phyloP scores from a whole-genome alignment of 2,888 invertebrate species.

The Drosophila meridiana region DNA sequence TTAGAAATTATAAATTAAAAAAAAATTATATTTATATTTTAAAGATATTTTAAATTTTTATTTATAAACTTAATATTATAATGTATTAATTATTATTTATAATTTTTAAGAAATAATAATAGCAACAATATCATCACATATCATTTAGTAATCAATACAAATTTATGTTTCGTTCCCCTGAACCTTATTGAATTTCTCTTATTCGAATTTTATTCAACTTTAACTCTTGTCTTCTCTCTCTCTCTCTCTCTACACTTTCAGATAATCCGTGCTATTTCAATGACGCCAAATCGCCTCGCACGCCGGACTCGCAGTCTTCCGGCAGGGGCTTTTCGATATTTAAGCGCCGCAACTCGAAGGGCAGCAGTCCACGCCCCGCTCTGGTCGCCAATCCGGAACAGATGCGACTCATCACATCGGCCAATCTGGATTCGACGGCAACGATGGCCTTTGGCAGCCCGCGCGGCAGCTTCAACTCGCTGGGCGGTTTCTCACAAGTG shows the following conservation, averaged over 20 bases:
- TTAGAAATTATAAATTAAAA: background rate
- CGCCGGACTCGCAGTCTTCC: constrained; percentile 83
- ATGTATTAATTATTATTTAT: no score
- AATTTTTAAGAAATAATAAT: no score
- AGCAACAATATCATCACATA: no score
- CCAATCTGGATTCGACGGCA: constrained; percentile 83
- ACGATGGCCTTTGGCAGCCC: constrained; percentile 84
- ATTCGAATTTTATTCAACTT: background rate
- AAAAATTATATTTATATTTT: background rate
- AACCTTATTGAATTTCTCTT: no score
- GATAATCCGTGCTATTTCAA: constrained; percentile 85
- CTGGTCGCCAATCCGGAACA: constrained; percentile 76
- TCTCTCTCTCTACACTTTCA: constrained; percentile 54
- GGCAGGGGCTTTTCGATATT: constrained; percentile 84
- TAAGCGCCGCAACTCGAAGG: constrained; percentile 84
- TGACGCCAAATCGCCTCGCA: constrained; percentile 84
- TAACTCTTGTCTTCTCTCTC: background rate
- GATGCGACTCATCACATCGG: constrained; percentile 83
- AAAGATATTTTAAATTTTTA: background rate
- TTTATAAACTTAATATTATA: no score
- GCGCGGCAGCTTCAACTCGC: constrained; percentile 83
- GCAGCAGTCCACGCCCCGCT: constrained; percentile 80
- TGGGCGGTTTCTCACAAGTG: constrained; percentile 83
- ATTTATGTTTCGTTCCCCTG: no score
- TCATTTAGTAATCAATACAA: no score